Evolutionary conservation across 2,797 vertebrate genomes (phyloP), one percentile per base, ranked within the genome.

Genomic region (Lepus oiostolus): DNA sequence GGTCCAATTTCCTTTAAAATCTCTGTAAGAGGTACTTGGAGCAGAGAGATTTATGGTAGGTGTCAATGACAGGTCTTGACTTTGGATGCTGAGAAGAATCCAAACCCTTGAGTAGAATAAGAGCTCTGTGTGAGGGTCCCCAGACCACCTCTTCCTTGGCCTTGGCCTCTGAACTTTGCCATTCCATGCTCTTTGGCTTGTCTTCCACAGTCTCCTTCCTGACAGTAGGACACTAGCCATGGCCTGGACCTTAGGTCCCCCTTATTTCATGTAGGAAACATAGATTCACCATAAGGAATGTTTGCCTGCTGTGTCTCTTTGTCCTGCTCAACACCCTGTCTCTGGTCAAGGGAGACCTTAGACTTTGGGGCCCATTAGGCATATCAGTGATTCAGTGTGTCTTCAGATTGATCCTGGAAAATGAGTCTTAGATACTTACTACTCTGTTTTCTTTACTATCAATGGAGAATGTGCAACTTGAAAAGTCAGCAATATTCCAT

Each of bases 381-480:
- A 84, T 2, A 21, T 6, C 82, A 38, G 77, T 85, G 58, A 88
- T 89, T 80, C 54, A 63, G 30, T 88, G 24, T 30, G 17, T 91
- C 74, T 85, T 84, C 54, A 62, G 63, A 35, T 4, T 81, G 47
- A 22, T 68, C 71, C 84, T 84, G 21, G 22, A 74, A 88, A 75
- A 86, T 13, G 38, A 14, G 14, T 79, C 42, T 62, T 63, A 17
- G 19, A 28, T 52, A 14, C 32, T 80, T 79, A 54, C 17, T 9
- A 35, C 28, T 75, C 10, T 82, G 32, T 71, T 93, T 93, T 94
- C 60, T 75, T 91, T 93, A 32, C 74, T 42, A 88, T 19, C 50
- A 79, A 70, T 88, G 77, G 71, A 72, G 54, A 96, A 93, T 80
- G n/a, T 38, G 68, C n/a, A 72, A 88, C n/a, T 94, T 89, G 38